phyloP scores from a whole-genome alignment of 2,797 vertebrate species.

The Falco rusticolus region DNA sequence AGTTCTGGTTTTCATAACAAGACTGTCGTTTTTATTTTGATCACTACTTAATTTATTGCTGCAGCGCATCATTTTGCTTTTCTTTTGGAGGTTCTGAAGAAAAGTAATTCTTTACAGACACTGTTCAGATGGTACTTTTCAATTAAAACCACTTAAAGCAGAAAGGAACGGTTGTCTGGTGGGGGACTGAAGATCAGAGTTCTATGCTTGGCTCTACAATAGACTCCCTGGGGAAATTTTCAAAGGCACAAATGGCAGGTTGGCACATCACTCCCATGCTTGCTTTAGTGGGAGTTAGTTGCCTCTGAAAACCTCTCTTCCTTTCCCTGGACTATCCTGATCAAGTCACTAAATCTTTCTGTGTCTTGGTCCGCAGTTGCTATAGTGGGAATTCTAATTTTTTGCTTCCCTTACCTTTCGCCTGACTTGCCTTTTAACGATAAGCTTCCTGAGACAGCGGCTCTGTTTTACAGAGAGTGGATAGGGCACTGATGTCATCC shows the following conservation, averaged over 20 bases:
- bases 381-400: slow-evolving; percentile 11
- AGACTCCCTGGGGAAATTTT: slow-evolving; percentile 65
- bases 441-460: background rate
- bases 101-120: slow-evolving; percentile 68
- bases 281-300: slow-evolving; percentile 53
- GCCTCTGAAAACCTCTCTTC: slow-evolving; percentile 50
- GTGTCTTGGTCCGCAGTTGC: background rate
- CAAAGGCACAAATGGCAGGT: slow-evolving; percentile 72
- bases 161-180: slow-evolving; percentile 56
- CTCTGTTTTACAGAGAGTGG: background rate
- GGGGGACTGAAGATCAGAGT: slow-evolving; percentile 54
- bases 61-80: slow-evolving; percentile 60
- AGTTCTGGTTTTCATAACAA: slow-evolving; percentile 66
- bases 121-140: slow-evolving; percentile 64
- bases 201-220: slow-evolving; percentile 66
- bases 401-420: background rate
- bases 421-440: background rate
- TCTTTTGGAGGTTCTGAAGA: slow-evolving; percentile 57
- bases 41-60: slow-evolving; percentile 62
- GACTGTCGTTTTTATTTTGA: slow-evolving; percentile 64
- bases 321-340: slow-evolving; percentile 26
- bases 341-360: slow-evolving; percentile 18
- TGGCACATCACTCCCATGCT: slow-evolving; percentile 59
- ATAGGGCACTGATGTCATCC: background rate
- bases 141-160: slow-evolving; percentile 69